Evolutionary conservation across 2,113 vertebrate species (phyloP).

Genomic region (Riparia riparia): DNA sequence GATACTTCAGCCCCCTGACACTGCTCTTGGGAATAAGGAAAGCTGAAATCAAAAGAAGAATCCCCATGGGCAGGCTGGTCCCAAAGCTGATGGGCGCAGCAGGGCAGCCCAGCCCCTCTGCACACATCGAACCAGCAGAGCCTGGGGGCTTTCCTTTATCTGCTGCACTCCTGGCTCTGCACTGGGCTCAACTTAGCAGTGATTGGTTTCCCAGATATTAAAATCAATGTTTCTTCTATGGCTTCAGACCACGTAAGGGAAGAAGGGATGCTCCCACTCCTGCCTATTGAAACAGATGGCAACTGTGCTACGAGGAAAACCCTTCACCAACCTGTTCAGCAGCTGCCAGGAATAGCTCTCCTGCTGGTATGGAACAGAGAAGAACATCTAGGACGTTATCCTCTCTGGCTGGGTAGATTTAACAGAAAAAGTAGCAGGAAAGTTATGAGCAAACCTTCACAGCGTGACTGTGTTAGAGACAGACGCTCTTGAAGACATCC

Average conservation of each 20-base stretch:
- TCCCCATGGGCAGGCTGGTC: background rate
- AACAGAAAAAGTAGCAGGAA: background rate
- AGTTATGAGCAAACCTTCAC: background rate
- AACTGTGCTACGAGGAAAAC: background rate
- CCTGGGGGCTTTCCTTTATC: background rate
- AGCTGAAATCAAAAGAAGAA: background rate
- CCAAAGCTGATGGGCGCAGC: background rate
- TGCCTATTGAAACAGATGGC: background rate
- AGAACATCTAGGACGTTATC: background rate
- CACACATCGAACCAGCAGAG: rapidly evolving
- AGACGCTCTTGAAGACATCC: background rate
- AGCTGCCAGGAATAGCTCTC: background rate
- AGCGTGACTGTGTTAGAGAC: background rate
- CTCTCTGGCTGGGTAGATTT: background rate
- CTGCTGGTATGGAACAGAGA: background rate
- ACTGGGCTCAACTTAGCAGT: background rate
- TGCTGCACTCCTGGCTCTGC: background rate
- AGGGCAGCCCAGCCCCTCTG: background rate
- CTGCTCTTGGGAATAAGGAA: background rate
- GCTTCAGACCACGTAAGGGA: rapidly evolving
- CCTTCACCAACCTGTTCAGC: too few species aligned
- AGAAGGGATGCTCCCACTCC: background rate
- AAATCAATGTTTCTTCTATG: background rate
- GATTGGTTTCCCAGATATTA: background rate
- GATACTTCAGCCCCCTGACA: background rate